phyloP scores from a whole-genome alignment of 2,888 invertebrate species.

The Stenodera caucasica region DNA sequence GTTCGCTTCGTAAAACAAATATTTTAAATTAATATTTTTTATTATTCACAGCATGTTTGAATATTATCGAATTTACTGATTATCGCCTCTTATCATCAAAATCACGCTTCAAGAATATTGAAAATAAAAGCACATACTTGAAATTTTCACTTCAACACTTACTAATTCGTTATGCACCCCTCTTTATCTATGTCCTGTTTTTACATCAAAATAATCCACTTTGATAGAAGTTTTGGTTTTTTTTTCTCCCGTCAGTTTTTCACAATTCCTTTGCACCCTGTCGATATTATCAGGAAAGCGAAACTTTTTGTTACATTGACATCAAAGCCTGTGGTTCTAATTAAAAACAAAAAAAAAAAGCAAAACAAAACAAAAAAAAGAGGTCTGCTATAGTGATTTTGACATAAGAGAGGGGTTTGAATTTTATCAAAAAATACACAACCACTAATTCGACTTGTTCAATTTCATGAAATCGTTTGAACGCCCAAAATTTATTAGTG shows the following conservation, averaged over 20 bases:
- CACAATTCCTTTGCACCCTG: slow-evolving; percentile 42
- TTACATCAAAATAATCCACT: slow-evolving; percentile 47
- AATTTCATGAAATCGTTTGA: slow-evolving; percentile 23
- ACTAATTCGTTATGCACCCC: slow-evolving; percentile 50
- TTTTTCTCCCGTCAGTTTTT: slow-evolving; percentile 47
- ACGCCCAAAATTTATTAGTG: slow-evolving; percentile 8
- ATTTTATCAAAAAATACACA: not conserved
- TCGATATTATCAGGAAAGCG: slow-evolving; percentile 46
- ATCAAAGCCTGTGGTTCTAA: slow-evolving; percentile 43
- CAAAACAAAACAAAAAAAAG: too few species aligned
- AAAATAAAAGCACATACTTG: slow-evolving; percentile 19
- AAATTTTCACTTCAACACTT: slow-evolving; percentile 43
- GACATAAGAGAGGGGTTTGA: slow-evolving; percentile 16
- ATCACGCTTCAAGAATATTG: slow-evolving; percentile 38
- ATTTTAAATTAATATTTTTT: not conserved
- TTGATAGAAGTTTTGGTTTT: slow-evolving; percentile 45
- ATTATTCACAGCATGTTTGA: not conserved
- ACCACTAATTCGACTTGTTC: slow-evolving; percentile 15
- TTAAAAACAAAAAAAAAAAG: slow-evolving; percentile 40
- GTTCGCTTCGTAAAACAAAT: not conserved
- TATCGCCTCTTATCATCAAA: slow-evolving; percentile 28
- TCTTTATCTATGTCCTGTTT: slow-evolving; percentile 35
- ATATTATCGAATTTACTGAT: not conserved
- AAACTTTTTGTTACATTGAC: slow-evolving; percentile 42
- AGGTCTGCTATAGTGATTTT: slow-evolving; percentile 41